Percentiles rank a stretch among this genome's conserved stretches.
Conservation (phyloP, 2,888 invertebrate species). For the Pollenia griseotomentosa region DNA sequence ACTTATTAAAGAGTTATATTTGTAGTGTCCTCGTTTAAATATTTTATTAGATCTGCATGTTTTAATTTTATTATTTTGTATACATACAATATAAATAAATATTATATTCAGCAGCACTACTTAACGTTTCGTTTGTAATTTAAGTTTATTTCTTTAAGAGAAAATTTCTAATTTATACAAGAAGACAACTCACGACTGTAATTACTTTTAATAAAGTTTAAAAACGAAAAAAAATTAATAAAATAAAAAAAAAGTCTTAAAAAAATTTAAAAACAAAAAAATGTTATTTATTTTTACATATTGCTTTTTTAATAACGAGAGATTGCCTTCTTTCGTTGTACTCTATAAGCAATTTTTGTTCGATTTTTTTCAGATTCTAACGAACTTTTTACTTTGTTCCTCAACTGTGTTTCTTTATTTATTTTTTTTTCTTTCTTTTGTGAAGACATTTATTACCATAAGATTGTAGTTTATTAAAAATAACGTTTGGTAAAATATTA, state of each 20-base stretch:
- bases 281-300: neutral
- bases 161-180: slow-evolving; percentile 8
- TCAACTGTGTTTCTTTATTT: slow-evolving; percentile 2
- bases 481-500: slow-evolving; percentile 25
- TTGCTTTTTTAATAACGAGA: neutral
- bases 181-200: slow-evolving; percentile 30
- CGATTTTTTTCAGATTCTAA: neutral
- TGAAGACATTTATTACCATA: slow-evolving; percentile 52
- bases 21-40: neutral
- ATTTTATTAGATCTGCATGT: neutral
- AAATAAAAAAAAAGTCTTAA: neutral
- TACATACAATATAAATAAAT: neutral
- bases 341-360: neutral
- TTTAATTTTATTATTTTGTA: neutral
- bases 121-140: slow-evolving; percentile 13
- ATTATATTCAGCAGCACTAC: slow-evolving; percentile 23
- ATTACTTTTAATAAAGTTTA: slow-evolving; percentile 32
- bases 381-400: neutral
- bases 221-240: neutral
- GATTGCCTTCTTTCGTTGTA: no score
- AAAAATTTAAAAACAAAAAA: neutral
- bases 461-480: slow-evolving; percentile 49
- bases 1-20: neutral
- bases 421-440: neutral
- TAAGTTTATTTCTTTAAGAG: neutral